phyloP scores from a whole-genome alignment of 37 sponge, comb jelly and placozoan species.

The Bolinopsis microptera region DNA sequence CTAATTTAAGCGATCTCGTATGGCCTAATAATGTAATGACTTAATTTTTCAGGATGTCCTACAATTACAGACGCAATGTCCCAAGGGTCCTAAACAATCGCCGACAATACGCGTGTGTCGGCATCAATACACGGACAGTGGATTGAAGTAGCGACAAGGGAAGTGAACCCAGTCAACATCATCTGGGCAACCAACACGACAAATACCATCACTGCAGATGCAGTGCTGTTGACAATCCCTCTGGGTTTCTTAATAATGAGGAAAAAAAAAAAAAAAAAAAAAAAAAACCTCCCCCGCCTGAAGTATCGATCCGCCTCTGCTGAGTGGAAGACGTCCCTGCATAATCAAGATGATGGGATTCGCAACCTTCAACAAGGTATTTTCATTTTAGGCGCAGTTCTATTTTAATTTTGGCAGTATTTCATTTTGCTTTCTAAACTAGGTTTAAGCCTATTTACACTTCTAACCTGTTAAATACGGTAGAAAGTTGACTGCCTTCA shows the following conservation, averaged over 20 bases:
- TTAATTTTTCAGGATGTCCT: conserved; percentile 69
- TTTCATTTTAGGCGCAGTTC: too few species aligned
- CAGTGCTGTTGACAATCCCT: conserved; percentile 85
- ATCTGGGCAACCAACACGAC: conserved; percentile 44
- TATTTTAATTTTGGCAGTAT: too few species aligned
- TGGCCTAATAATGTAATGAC: too few species aligned
- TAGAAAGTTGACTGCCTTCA: conserved; percentile 72
- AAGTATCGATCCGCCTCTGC: conserved; percentile 97
- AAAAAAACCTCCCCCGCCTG: too few species aligned
- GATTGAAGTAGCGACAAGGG: conserved; percentile 66
- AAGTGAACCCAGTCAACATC: conserved; percentile 34
- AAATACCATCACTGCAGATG: conserved; percentile 73
- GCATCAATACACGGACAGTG: conserved; percentile 78
- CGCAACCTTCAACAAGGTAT: conserved; percentile 95
- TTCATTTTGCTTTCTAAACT: too few species aligned
- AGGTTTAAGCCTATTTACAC: too few species aligned
- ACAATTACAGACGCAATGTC: conserved; percentile 78
- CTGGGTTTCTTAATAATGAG: conserved; percentile 91
- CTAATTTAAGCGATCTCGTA: too few species aligned
- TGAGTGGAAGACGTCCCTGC: conserved; percentile 90
- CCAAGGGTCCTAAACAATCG: conserved; percentile 85
- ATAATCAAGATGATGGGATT: conserved; percentile 93
- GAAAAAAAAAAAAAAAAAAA: too few species aligned
- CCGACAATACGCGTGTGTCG: conserved; percentile 76
- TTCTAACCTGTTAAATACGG: too few species aligned